These are phyloP conservation scores for Columba guinea DNA, from an alignment of 2,797 vertebrate species.

Conservation along the genomic window DNA sequence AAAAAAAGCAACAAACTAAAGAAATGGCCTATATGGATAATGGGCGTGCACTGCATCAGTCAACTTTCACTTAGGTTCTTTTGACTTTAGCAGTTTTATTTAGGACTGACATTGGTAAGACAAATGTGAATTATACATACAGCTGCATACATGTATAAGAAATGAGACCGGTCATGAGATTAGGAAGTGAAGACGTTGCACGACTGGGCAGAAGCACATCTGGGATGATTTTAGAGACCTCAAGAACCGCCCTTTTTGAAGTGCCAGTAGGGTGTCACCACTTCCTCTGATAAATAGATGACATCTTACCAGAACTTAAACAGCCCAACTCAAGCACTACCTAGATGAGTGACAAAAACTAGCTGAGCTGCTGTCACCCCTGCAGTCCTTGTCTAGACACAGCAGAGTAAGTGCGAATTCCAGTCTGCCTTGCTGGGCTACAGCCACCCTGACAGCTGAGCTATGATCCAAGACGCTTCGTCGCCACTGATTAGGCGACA, in stretches of 20 bases:
- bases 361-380: slow-evolving; percentile 36
- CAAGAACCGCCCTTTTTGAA: background rate
- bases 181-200: background rate
- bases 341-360: slow-evolving; percentile 56
- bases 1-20: background rate
- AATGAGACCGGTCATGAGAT: background rate
- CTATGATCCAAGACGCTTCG: background rate
- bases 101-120: background rate
- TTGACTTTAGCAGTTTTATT: background rate
- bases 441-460: slow-evolving; percentile 10
- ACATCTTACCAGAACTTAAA: slow-evolving; percentile 30
- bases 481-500: background rate
- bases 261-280: background rate
- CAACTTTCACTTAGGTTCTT: background rate
- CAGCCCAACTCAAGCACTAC: slow-evolving; percentile 11
- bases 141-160: background rate
- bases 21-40: background rate
- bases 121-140: background rate
- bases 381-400: background rate
- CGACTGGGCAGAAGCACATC: background rate
- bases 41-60: background rate
- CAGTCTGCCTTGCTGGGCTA: slow-evolving; percentile 25
- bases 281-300: slow-evolving; percentile 14
- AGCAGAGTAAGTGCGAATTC: background rate
- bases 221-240: background rate